Percentiles rank a stretch among this genome's conserved stretches.
Evolutionary conservation across 2,797 vertebrate genomes (phyloP).

Genomic region (Discoglossus pictus): DNA sequence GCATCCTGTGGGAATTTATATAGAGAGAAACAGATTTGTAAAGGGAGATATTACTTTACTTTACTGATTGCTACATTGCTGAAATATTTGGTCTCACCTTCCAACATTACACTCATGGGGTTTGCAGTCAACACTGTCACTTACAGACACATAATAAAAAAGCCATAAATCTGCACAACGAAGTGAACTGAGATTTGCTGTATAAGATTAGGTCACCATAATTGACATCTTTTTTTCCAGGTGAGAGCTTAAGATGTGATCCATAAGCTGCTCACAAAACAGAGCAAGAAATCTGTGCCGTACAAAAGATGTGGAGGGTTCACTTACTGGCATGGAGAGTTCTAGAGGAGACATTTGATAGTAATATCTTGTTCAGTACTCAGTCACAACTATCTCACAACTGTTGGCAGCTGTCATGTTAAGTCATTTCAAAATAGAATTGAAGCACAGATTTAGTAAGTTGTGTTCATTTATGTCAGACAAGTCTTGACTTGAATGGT

Average conservation of each 20-base stretch:
- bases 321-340: not conserved
- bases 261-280: slow-evolving; percentile 1
- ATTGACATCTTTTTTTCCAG: slow-evolving; percentile 27
- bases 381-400: too few species aligned
- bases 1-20: slow-evolving; percentile 2
- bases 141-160: slow-evolving; percentile 48
- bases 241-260: slow-evolving; percentile 22
- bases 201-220: slow-evolving; percentile 26
- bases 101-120: slow-evolving; percentile 38
- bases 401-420: too few species aligned
- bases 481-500: too few species aligned
- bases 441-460: too few species aligned
- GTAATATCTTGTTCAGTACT: too few species aligned
- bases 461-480: too few species aligned
- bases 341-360: too few species aligned
- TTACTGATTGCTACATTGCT: slow-evolving; percentile 26
- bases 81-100: slow-evolving; percentile 26
- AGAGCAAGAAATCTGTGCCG: not conserved
- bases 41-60: slow-evolving; percentile 22
- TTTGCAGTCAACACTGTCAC: slow-evolving; percentile 40
- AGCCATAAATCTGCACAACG: slow-evolving; percentile 34
- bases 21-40: slow-evolving; percentile 12
- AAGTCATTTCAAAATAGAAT: too few species aligned
- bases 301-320: not conserved
- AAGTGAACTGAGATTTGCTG: slow-evolving; percentile 19